Evolutionary conservation across 2,888 invertebrate species (phyloP), one percentile per base, ranked within the genome.

Genomic region (Andricus curvator): DNA sequence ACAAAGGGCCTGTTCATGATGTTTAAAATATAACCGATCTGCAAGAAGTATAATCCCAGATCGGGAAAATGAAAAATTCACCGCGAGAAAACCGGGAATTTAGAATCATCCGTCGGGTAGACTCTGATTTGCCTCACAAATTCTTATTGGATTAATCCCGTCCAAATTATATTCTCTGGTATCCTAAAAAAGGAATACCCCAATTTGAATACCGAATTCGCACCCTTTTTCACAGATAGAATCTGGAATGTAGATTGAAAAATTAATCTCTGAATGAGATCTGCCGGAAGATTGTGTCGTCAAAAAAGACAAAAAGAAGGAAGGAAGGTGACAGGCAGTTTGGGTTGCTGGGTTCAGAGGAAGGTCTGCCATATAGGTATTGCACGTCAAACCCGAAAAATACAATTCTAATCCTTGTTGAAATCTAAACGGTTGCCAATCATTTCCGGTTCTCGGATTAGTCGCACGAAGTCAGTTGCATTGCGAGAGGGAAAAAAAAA

Each of bases 371-470:
- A 29, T 74, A 64, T 64, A 64, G 29, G 64, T 64, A 60, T 80
- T 80, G 81, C 78, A 81, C 83, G 81, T 82, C 82, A 80, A 78
- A 81, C 80, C 84, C 80, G 82, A 78, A 80, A 84, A 83, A 81
- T 83, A 88, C 88, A 88, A 89, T 88, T 88, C 88, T 90, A 89
- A 90, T 89, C 89, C 89, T 84, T 84, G 85, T 82, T 82, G 85
- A 88, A 87, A 90, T 92, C 92, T 92, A 93, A 93, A 93, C 92
- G 92, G 91, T 93, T 93, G 92, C 92, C 92, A 92, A 92, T 93
- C 92, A 92, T 92, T 92, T 93, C 92, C 92, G 92, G 93, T 92
- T 92, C 87, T 92, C 89, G 92, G 92, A 93, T 93, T 93, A 92
- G 89, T 87, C 87, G 87, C 84, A 86, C 87, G 87, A 86, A 88